Evolutionary conservation across 1,140 invertebrate species (phyloP), one percentile per base, ranked within the genome.

Genomic region (Phenacoccus solenopsis): DNA sequence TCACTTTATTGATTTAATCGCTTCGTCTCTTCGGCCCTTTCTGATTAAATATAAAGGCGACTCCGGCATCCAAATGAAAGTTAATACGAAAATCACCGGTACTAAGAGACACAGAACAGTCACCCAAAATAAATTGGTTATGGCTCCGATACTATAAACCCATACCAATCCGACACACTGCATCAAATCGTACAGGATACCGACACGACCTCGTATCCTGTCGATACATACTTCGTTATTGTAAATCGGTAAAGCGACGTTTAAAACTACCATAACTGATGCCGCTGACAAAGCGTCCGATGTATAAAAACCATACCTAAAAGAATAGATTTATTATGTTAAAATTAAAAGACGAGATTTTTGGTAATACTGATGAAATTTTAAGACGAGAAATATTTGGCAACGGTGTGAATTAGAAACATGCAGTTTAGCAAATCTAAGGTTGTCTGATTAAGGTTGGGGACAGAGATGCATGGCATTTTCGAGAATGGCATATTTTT

Each of bases 231-330:
- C 69, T 24, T 75, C 74, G 24, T 78, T 57, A 78, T 77, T 68
- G 73, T 84, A 84, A 20, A 83, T 75, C 1, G 88, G 87, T 10
- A 83, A 81, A 49, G 82, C 81, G 1, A 88, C 85, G 69, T 84
- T 85, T 28, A 84, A n/a, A 80, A 12, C 86, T 82, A 1, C 88
- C 88, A 57, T 83, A 80, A 0, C 82, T 82, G 22, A 87, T 74
- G 1, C 88, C 88, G 30, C 83, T 83, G 0, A 89, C 76, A 59
- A 88, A 82, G 56, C 88, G 80, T 0, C 86, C 88, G 7, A 84
- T 73, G 73, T 84, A 85, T 2, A 82, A 70, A 27, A 71, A 16
- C 13, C 68, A 22, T 5, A 78, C 71, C 71, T 71, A 71, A 25
- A 64, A 64, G 4, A 64, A 64, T 64, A n/a, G n/a, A n/a, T n/a